Percentiles rank a stretch among this genome's conserved stretches.
Evolutionary conservation across 2,797 vertebrate species (phyloP).

Genomic region (Perodicticus potto): DNA sequence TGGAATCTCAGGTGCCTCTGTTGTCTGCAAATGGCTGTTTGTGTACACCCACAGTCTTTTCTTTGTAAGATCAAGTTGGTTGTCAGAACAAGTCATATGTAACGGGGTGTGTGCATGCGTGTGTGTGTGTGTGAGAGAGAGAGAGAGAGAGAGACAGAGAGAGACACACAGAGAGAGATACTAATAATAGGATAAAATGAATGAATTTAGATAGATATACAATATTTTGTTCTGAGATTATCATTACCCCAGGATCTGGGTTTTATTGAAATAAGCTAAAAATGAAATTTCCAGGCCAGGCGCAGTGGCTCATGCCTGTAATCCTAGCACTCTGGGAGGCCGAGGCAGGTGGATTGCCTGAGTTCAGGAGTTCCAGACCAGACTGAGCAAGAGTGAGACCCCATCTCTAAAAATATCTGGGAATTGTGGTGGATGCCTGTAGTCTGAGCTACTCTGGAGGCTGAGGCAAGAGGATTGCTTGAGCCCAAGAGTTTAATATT

Average conservation of each 20-base stretch:
- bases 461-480: too few species aligned
- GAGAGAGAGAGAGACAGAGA: too few species aligned
- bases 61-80: background rate
- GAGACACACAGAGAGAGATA: background rate
- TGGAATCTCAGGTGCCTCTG: background rate
- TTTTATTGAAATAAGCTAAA: conserved; percentile 9
- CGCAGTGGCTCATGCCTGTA: too few species aligned
- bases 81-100: background rate
- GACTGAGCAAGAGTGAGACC: too few species aligned
- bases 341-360: too few species aligned
- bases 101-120: background rate
- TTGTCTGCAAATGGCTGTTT: background rate
- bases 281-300: background rate
- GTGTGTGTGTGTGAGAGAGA: background rate
- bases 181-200: background rate
- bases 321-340: too few species aligned
- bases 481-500: too few species aligned
- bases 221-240: background rate
- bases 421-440: too few species aligned
- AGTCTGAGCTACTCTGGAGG: too few species aligned
- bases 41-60: background rate
- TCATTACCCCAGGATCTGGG: background rate
- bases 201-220: background rate
- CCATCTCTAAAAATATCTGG: too few species aligned
- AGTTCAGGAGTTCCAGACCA: too few species aligned